Evolutionary conservation across 2,113 vertebrate species (phyloP), one percentile per base, ranked within the genome.

Genomic region (Zosterops borbonicus): DNA sequence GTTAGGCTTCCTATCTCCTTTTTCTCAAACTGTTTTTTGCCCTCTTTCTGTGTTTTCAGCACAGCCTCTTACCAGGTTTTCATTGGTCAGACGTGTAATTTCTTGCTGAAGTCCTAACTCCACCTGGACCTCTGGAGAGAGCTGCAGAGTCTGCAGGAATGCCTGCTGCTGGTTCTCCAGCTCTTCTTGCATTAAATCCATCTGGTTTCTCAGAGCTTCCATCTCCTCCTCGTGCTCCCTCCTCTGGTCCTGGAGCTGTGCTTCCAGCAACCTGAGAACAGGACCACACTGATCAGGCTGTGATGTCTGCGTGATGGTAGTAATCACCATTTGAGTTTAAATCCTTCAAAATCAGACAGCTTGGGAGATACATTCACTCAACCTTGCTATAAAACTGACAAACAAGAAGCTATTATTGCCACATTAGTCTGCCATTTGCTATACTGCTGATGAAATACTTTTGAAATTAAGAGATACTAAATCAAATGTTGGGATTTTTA

Each of bases 61-160:
- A 9, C 13, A 62, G 31, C 7, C 7, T 41, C 97, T 97, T 97
- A 99, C 99, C 98, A 99, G 98, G 94, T 99, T 99, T 95, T 99
- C 99, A 23, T 98, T 98, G 90, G 99, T 99, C 85, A 99, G 99
- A 16, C 99, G 98, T 0, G 98, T 99, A 84, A 99, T 98, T 96
- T 99, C 99, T 91, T 99, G 98, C 95, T 99, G 98, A 76, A 99
- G 29, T 7, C 98, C 99, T n/a, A 98, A 98, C 78, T 99, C 99
- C 97, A 99, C 98, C 92, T 98, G 98, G 15, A 97, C 98, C 85
- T 99, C 99, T 0, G 99, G 99, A 4, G 99, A 98, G 15, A 99
- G 97, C 11, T 98, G 97, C 39, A 98, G 91, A 4, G 96, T 98
- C 95, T 99, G 98, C 97, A 97, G 97, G 52, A 99, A 98, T 35